Evolutionary conservation across 1,140 invertebrate genomes (phyloP), one percentile per base, ranked within the genome.

Genomic region (Physella acuta): DNA sequence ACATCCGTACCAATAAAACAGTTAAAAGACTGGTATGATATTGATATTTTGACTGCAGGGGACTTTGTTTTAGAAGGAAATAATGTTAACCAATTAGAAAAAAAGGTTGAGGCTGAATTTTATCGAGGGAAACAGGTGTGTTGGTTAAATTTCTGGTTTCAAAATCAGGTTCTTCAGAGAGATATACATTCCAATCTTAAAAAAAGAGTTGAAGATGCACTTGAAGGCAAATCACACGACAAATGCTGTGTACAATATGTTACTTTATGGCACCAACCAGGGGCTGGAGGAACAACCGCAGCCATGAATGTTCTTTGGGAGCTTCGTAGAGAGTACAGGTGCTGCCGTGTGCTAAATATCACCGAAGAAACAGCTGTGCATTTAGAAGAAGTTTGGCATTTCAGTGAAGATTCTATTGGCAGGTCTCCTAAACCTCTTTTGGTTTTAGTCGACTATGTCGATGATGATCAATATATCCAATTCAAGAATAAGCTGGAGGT

Each of bases 111-210:
- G 44, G 61, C 53, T 37, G 24, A 66, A 14, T 77, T 75, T 64
- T 77, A 71, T 34, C 53, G 59, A 17, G 76, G 76, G 1, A 60
- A 69, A 24, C 52, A 60, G 59, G 76, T 71, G 16, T 24, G 37
- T 31, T 77, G 76, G 76, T 70, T 71, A 69, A 77, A 77, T 64
- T 77, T 74, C 53, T 75, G 59, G 44, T 77, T 74, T 33, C 0
- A 36, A 37, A 71, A 70, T 56, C 74, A 75, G 5, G 76, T 77
- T 20, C 49, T 70, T 17, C 26, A 71, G 44, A 61, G 76, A 66
- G 39, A 53, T 31, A 49, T 67, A 37, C 71, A 71, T 51, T 20
- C 56, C 14, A 30, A 56, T 1, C 44, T 77, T 26, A 31, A 60
- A 44, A 67, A 69, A 24, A 16, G 33, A 44, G 72, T 75, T 17